Conservation (phyloP, 2,888 invertebrate genomes). For the Mythimna albipuncta region DNA sequence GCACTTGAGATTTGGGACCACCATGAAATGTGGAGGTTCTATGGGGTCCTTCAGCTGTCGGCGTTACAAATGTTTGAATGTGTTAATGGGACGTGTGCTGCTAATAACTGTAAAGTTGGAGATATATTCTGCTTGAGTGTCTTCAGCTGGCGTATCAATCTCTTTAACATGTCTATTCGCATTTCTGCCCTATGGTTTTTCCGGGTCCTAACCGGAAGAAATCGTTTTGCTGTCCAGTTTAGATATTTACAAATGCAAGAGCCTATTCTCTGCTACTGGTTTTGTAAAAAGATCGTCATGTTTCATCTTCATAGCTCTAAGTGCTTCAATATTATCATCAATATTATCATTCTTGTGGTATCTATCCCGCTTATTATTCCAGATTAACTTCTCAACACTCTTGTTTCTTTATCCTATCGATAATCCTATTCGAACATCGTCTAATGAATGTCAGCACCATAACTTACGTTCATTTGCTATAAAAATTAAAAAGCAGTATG, state of each 20-base stretch:
- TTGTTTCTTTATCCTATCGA: conserved; percentile 11
- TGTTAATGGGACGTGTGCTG: conserved; percentile 48
- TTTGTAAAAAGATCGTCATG: not conserved
- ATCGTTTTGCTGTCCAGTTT: not conserved
- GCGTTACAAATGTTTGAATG: conserved; percentile 48
- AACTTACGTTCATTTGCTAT: conserved; percentile 54
- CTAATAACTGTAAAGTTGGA: conserved; percentile 22
- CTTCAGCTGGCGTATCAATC: conserved; percentile 21
- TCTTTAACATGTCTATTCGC: conserved; percentile 1
- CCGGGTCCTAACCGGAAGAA: not conserved
- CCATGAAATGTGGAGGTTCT: conserved; percentile 59
- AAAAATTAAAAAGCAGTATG: conserved; percentile 55
- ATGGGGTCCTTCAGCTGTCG: conserved; percentile 49
- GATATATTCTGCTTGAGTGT: conserved; percentile 30
- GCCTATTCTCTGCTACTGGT: not conserved
- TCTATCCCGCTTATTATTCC: not conserved
- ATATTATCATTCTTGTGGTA: not conserved
- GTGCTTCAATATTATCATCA: not conserved
- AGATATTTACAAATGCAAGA: not conserved
- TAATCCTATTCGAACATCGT: conserved; percentile 23
- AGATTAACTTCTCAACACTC: conserved; percentile 8
- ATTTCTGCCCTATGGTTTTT: not conserved
- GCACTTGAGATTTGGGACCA: conserved; percentile 75
- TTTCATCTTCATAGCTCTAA: no score
- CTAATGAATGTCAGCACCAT: conserved; percentile 43